Conservation (phyloP, 2,888 invertebrate species). For the Drosophila diplacantha region DNA sequence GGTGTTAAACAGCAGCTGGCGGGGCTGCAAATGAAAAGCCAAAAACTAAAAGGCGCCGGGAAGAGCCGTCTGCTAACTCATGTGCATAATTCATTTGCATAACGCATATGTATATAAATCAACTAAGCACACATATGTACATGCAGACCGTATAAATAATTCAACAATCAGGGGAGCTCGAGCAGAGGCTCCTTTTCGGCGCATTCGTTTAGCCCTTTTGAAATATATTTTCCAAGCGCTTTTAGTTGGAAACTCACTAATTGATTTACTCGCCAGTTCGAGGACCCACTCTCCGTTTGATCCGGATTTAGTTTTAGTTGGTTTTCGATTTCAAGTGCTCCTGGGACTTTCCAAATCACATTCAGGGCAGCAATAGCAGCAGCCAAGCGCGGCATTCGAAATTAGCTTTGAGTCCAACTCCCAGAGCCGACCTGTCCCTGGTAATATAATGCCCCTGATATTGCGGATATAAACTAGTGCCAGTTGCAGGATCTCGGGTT, state of each 20-base stretch:
- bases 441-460: slow-evolving; percentile 44
- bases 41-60: slow-evolving; percentile 21
- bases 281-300: slow-evolving; percentile 14
- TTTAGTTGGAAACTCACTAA: slow-evolving; percentile 36
- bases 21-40: slow-evolving; percentile 55
- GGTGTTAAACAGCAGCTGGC: slow-evolving; percentile 33
- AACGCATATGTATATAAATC: slow-evolving; percentile 38
- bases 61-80: slow-evolving; percentile 45
- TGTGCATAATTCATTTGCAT: slow-evolving; percentile 68
- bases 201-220: slow-evolving; percentile 18
- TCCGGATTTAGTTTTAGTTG: slow-evolving; percentile 17
- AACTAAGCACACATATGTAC: slow-evolving; percentile 28
- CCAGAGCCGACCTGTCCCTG: slow-evolving; percentile 17
- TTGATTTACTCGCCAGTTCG: slow-evolving; percentile 37
- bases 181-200: slow-evolving; percentile 22
- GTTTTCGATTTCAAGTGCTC: slow-evolving; percentile 17
- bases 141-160: slow-evolving; percentile 58
- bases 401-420: slow-evolving; percentile 30
- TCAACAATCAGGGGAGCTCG: slow-evolving; percentile 48
- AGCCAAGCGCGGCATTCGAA: slow-evolving; percentile 26
- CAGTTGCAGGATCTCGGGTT: slow-evolving; percentile 3
- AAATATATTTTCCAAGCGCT: slow-evolving; percentile 29
- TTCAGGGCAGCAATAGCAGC: slow-evolving; percentile 3
- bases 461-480: slow-evolving; percentile 44
- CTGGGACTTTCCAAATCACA: slow-evolving; percentile 19